phyloP scores from a whole-genome alignment of 1,140 invertebrate species.

The Drosophila chauvacae region DNA sequence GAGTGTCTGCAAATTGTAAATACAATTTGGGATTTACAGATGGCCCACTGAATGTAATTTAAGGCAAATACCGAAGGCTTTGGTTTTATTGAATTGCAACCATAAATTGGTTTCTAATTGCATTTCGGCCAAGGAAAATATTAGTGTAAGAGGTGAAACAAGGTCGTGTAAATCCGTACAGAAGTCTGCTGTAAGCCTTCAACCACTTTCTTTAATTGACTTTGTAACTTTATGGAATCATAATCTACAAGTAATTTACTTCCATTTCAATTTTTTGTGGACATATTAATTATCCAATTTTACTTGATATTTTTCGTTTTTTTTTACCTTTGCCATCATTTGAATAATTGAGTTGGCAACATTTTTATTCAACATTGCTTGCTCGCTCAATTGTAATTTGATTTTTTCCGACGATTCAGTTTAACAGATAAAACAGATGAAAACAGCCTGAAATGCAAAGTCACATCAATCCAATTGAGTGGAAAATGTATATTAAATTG shows the following conservation, averaged over 20 bases:
- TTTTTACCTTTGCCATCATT: neutral
- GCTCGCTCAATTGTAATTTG: slow-evolving; percentile 5
- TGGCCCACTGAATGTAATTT: slow-evolving; percentile 23
- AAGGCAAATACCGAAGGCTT: slow-evolving; percentile 28
- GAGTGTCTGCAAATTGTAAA: slow-evolving; percentile 33
- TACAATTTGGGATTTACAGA: slow-evolving; percentile 39
- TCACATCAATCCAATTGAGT: slow-evolving; percentile 16
- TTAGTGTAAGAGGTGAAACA: neutral
- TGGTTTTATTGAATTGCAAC: slow-evolving; percentile 21
- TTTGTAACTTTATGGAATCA: slow-evolving; percentile 9
- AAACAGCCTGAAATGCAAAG: neutral
- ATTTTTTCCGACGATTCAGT: neutral
- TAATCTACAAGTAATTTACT: neutral
- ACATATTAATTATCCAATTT: slow-evolving; percentile 21
- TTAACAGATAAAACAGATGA: neutral
- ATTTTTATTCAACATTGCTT: neutral
- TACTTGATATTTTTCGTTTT: neutral
- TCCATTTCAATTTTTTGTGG: slow-evolving; percentile 4
- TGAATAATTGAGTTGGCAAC: slow-evolving; percentile 27
- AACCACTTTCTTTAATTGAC: neutral
- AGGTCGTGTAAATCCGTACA: neutral
- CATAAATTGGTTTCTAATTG: slow-evolving; percentile 33
- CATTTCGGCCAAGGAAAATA: slow-evolving; percentile 15
- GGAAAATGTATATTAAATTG: slow-evolving; percentile 4
- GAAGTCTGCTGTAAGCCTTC: neutral